phyloP scores from a whole-genome alignment of 2,113 vertebrate species.

The Platichthys stellatus region DNA sequence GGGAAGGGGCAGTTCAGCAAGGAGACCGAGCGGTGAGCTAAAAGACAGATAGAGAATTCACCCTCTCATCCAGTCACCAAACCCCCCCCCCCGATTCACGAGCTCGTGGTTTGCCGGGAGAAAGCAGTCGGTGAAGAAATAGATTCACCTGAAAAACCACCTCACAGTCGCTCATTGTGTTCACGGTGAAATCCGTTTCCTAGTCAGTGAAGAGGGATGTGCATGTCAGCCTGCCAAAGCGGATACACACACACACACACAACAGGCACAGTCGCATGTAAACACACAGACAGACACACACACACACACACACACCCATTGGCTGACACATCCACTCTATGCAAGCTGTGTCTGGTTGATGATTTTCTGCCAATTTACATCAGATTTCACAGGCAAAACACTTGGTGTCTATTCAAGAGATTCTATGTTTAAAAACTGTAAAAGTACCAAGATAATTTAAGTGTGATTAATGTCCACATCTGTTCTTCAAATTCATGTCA shows the following conservation, averaged over 20 bases:
- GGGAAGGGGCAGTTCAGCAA: conserved; percentile 97
- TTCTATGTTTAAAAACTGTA: too few relatives aligned
- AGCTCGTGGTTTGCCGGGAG: neutral
- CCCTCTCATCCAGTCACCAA: too few relatives aligned
- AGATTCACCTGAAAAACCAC: too few relatives aligned
- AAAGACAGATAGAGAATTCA: neutral
- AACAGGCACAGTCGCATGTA: neutral
- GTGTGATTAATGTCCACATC: neutral
- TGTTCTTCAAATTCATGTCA: conserved; percentile 36
- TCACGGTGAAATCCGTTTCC: conserved; percentile 30
- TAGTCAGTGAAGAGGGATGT: conserved; percentile 26
- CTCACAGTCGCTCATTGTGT: neutral
- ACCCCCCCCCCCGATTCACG: neutral
- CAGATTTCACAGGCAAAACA: neutral
- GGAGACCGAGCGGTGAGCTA: conserved; percentile 93
- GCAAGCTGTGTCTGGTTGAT: neutral
- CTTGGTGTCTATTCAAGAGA: too few relatives aligned
- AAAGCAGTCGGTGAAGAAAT: too few relatives aligned
- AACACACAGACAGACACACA: too few relatives aligned
- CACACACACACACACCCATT: too few relatives aligned
- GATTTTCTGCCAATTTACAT: neutral
- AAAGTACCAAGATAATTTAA: too few relatives aligned
- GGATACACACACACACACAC: conserved; percentile 2
- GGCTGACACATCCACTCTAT: too few relatives aligned
- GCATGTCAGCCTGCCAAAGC: conserved; percentile 16